Evolutionary conservation across 2,797 vertebrate species (phyloP).

Genomic region (Paguma larvata): DNA sequence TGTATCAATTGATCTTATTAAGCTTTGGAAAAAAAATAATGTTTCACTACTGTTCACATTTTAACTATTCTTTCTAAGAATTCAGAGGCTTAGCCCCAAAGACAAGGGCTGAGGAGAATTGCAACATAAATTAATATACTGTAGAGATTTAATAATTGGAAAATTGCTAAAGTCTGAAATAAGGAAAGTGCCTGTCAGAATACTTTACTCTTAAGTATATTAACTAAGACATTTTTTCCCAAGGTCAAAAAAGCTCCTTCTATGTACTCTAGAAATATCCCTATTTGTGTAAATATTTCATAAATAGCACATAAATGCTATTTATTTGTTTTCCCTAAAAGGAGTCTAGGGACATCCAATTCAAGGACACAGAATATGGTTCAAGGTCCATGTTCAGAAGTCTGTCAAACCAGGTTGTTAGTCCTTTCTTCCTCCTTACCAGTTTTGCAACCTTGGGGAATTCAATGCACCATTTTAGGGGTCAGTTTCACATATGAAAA

Average conservation of each 20-base stretch:
- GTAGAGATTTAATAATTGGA: background rate
- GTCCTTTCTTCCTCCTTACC: background rate
- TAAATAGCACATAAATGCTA: background rate
- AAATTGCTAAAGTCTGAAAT: slow-evolving; percentile 11
- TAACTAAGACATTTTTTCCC: background rate
- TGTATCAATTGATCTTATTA: background rate
- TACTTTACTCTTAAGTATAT: background rate
- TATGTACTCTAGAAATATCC: background rate
- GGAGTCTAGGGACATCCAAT: background rate
- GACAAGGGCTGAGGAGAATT: background rate
- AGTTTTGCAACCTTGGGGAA: background rate
- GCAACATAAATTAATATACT: background rate
- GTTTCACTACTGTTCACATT: background rate
- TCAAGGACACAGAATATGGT: background rate
- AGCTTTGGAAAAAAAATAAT: background rate
- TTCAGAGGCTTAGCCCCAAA: background rate
- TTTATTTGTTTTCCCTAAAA: background rate
- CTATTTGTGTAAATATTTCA: background rate
- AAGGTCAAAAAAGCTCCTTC: background rate
- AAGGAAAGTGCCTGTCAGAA: background rate
- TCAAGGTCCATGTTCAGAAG: background rate
- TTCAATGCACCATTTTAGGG: background rate
- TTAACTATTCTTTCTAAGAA: slow-evolving; percentile 33
- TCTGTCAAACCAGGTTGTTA: background rate
- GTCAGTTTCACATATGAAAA: background rate